phyloP scores from a whole-genome alignment of 2,797 vertebrate genomes.

The Nannoperca obscura region DNA sequence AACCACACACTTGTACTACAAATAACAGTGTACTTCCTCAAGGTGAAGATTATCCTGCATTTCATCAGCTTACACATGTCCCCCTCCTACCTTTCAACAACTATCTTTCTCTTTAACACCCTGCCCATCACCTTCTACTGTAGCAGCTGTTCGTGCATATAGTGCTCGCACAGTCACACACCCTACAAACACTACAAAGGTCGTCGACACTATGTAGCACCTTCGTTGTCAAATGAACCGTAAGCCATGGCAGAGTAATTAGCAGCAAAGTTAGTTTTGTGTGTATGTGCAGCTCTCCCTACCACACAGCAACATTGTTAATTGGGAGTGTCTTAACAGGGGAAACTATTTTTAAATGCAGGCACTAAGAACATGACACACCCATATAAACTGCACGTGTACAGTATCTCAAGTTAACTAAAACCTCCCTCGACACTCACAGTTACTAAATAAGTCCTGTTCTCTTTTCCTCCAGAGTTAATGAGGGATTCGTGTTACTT shows the following conservation, averaged over 20 bases:
- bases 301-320: constrained; percentile 19
- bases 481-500: constrained; percentile 53
- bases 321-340: constrained; percentile 18
- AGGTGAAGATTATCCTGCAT: constrained; percentile 73
- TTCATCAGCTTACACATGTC: constrained; percentile 71
- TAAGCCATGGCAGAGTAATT: constrained; percentile 57
- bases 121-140: constrained; percentile 65
- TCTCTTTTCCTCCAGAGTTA: constrained; percentile 33
- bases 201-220: constrained; percentile 57
- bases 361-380: constrained; percentile 15
- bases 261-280: constrained; percentile 25
- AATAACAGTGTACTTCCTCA: constrained; percentile 55
- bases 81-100: constrained; percentile 69
- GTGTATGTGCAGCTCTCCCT: background rate
- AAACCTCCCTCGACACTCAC: background rate
- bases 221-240: constrained; percentile 65
- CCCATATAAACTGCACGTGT: constrained; percentile 7
- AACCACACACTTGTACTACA: constrained; percentile 42
- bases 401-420: constrained; percentile 13
- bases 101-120: constrained; percentile 74
- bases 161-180: constrained; percentile 39
- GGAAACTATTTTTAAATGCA: constrained; percentile 16
- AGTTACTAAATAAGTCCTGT: constrained; percentile 25
- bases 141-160: constrained; percentile 56
- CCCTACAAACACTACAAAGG: constrained; percentile 42